These are phyloP conservation scores for Onychomys torridus DNA, from an alignment of 2,797 vertebrate genomes.

Conservation along the genomic window DNA sequence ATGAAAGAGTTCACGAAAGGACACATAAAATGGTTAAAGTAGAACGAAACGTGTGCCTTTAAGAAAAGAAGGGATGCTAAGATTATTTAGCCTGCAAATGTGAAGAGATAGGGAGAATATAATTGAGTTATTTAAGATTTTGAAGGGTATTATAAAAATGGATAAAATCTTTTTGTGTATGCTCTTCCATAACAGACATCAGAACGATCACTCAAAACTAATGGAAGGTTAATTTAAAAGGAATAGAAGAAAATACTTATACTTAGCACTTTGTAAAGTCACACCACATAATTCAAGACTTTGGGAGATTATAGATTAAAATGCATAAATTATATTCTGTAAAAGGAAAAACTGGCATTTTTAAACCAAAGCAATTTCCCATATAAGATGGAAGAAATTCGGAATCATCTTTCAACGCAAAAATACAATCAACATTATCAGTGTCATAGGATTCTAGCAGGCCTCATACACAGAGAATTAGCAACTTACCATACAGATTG, in stretches of 20 bases:
- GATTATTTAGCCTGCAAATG: constrained; percentile 80
- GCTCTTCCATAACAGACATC: constrained; percentile 82
- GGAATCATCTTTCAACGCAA: constrained; percentile 28
- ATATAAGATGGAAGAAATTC: constrained; percentile 38
- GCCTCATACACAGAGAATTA: neutral
- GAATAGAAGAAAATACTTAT: constrained; percentile 84
- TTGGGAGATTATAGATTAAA: constrained; percentile 83
- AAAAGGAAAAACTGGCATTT: constrained; percentile 70
- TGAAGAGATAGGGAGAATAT: constrained; percentile 79
- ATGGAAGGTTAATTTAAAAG: constrained; percentile 88
- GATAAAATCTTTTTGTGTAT: constrained; percentile 84
- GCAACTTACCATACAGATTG: neutral
- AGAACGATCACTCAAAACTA: constrained; percentile 86
- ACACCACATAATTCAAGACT: constrained; percentile 85
- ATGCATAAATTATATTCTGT: constrained; percentile 76
- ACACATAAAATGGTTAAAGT: constrained; percentile 66
- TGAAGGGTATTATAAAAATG: constrained; percentile 84
- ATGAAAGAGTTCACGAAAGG: constrained; percentile 73
- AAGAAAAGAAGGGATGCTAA: constrained; percentile 67
- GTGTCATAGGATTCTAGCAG: neutral
- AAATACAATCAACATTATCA: constrained; percentile 35
- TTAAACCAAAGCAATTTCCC: constrained; percentile 66
- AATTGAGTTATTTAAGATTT: constrained; percentile 87
- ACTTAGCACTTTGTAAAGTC: constrained; percentile 85
- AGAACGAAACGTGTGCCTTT: constrained; percentile 65